A percentile compares a stretch with the other conserved stretches of the same genome.
Evolutionary conservation across 2,888 invertebrate genomes (phyloP).

Genomic region (Epirrhoe tristata): DNA sequence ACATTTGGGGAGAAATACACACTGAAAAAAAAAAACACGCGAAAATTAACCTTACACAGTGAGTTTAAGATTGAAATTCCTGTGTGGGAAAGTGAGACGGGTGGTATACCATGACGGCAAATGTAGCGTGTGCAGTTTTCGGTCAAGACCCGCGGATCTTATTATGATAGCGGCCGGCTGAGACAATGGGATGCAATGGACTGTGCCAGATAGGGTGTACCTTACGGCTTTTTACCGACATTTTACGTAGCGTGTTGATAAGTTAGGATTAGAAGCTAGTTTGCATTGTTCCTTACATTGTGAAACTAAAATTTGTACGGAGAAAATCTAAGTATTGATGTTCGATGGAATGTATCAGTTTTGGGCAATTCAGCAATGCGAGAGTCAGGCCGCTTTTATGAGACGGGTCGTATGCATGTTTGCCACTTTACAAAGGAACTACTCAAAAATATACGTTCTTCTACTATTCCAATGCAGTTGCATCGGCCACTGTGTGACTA

Average conservation of each 20-base stretch:
- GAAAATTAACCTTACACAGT: slow-evolving; percentile 1
- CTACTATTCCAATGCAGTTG: background rate
- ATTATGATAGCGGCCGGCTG: slow-evolving; percentile 43
- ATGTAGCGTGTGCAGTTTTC: slow-evolving; percentile 47
- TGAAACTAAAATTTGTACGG: too few species aligned
- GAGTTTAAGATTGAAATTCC: slow-evolving; percentile 4
- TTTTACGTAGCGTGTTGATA: background rate
- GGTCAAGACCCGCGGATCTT: slow-evolving; percentile 44
- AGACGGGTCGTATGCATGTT: too few species aligned
- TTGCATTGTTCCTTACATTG: too few species aligned
- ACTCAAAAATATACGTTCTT: too few species aligned
- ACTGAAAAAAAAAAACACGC: background rate
- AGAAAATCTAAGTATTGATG: too few species aligned
- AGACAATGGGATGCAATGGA: slow-evolving; percentile 38
- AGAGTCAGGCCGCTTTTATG: too few species aligned
- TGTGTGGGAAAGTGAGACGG: slow-evolving; percentile 1
- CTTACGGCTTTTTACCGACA: background rate
- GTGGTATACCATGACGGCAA: slow-evolving; percentile 30
- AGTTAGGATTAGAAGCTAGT: too few species aligned
- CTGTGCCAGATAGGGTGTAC: slow-evolving; percentile 9
- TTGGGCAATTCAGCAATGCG: too few species aligned
- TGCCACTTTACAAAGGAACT: too few species aligned
- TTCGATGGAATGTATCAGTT: too few species aligned
- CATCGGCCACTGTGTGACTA: background rate
- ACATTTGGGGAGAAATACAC: slow-evolving; percentile 37